A percentile compares a stretch with the other conserved stretches of the same genome.
phyloP scores from a whole-genome alignment of 2,113 vertebrate species.

The Cryptotis parvus region DNA sequence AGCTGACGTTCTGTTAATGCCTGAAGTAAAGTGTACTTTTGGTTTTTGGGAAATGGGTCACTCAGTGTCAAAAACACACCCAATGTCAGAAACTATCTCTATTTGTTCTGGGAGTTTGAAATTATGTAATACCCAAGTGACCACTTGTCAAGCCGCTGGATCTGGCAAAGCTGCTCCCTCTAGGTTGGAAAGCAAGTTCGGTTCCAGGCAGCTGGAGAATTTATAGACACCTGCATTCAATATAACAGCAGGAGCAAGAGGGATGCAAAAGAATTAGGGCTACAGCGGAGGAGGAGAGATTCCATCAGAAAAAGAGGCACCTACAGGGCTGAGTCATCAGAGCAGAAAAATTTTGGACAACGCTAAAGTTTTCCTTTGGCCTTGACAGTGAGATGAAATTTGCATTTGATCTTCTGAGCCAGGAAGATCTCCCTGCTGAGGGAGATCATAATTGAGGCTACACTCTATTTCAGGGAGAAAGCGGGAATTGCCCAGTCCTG shows the following conservation, averaged over 20 bases:
- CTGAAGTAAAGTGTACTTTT: slow-evolving; percentile 12
- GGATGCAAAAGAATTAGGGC: no score
- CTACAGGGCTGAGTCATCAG: not conserved
- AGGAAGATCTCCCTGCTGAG: not conserved
- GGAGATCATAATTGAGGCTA: not conserved
- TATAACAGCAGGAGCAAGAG: not conserved
- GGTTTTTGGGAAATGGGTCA: slow-evolving; percentile 31
- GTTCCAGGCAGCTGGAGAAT: slow-evolving; percentile 11
- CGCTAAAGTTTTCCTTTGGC: not conserved
- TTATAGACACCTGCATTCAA: not conserved
- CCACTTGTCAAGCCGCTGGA: not conserved
- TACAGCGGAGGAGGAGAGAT: not conserved
- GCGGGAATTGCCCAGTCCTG: not conserved
- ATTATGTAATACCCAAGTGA: not conserved
- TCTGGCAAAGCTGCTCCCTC: not conserved
- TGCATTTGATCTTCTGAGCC: slow-evolving; percentile 14
- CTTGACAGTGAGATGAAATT: not conserved
- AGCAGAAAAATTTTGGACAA: not conserved
- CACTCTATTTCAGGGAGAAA: slow-evolving; percentile 21
- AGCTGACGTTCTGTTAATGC: not conserved
- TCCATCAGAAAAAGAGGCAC: not conserved
- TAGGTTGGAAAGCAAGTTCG: not conserved
- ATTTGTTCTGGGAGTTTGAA: slow-evolving; percentile 22
- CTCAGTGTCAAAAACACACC: slow-evolving; percentile 18
- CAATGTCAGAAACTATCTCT: slow-evolving; percentile 9